A percentile compares a stretch with the other conserved stretches of the same genome.
Conservation (phyloP, 23 tunicate species). For the Ciona savignyi region DNA sequence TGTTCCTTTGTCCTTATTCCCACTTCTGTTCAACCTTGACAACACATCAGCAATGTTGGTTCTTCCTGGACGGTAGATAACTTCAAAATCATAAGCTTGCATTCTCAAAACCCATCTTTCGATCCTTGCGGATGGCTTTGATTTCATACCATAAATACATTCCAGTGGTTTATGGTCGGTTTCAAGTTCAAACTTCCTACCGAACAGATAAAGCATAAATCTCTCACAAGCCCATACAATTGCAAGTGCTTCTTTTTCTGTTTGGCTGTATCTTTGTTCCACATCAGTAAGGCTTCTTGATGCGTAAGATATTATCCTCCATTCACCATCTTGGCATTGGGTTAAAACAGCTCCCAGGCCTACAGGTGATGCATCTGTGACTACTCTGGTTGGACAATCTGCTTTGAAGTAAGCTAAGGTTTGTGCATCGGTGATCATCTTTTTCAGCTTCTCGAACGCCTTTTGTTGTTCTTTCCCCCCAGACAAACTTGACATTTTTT, state of each 20-base stretch:
- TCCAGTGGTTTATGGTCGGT: constrained; percentile 18
- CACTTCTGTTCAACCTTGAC: constrained; percentile 7
- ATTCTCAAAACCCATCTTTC: constrained; percentile 19
- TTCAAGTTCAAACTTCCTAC: constrained; percentile 7
- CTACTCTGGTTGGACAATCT: constrained; percentile 8
- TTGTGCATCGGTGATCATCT: constrained; percentile 1
- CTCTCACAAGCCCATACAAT: no score
- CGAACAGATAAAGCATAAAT: constrained; percentile 11
- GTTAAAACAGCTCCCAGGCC: no score
- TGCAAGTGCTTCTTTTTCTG: constrained; percentile 17
- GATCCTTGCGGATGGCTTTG: constrained; percentile 10
- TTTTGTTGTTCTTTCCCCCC: constrained; percentile 7
- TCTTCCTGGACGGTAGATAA: no score
- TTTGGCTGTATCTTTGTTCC: constrained; percentile 2
- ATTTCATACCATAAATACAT: neutral
- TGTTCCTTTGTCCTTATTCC: neutral
- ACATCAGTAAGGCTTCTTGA: constrained; percentile 3
- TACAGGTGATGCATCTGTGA: constrained; percentile 11
- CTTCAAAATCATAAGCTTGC: constrained; percentile 7
- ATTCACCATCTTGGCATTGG: constrained; percentile 7
- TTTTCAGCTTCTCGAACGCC: constrained; percentile 3
- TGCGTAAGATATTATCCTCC: constrained; percentile 14
- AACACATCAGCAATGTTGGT: constrained; percentile 17
- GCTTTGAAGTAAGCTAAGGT: constrained; percentile 2
- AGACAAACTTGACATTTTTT: no score